Evolutionary conservation across 1,140 invertebrate genomes (phyloP), one percentile per base, ranked within the genome.

Genomic region (Sitobion miscanthi): DNA sequence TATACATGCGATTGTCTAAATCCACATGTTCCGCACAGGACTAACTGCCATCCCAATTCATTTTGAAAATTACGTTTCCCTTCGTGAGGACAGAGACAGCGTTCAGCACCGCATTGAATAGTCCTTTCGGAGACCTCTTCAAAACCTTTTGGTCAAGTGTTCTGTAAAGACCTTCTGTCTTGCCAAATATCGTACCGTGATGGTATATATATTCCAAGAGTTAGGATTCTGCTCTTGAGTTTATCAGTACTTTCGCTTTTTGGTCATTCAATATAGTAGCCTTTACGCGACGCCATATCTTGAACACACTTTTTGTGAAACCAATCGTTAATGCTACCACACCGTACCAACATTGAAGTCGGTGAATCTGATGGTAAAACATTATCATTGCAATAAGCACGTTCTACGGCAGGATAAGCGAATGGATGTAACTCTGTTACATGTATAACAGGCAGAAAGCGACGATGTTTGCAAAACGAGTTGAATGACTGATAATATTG

Each of bases 111-210:
- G 96, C 96, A 95, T 97, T 96, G 95, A 97, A 97, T 95, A 94
- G 97, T 96, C 83, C 96, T 95, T 93, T 96, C 95, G 0, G 96
- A 94, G 54, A 97, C 95, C 90, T 97, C 96, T 94, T 96, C 94
- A 94, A 95, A 97, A 8, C 96, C 96, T 95, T 38, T 38, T 1
- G 1, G 38, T 38, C 1, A 38, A 38, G 38, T 38, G 2, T 38
- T 38, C 42, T 42, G 42, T 42, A 2, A 42, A 42, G 42, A 4
- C 42, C 42, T 42, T 42, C 2, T 42, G 42, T 3, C 94, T 95
- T 97, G 97, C 97, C 97, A 97, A 8, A 96, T 96, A 21, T 97
- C 97, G 95, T 97, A 97, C 94, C 96, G 96, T 94, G 96, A 96
- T 94, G 97, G 97, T 94, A 97, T 96, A 94, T 96, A 97, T 94